These are phyloP conservation scores for Drosophila biarmipes DNA, from an alignment of 1,140 invertebrate genomes.

Conservation along the genomic window DNA sequence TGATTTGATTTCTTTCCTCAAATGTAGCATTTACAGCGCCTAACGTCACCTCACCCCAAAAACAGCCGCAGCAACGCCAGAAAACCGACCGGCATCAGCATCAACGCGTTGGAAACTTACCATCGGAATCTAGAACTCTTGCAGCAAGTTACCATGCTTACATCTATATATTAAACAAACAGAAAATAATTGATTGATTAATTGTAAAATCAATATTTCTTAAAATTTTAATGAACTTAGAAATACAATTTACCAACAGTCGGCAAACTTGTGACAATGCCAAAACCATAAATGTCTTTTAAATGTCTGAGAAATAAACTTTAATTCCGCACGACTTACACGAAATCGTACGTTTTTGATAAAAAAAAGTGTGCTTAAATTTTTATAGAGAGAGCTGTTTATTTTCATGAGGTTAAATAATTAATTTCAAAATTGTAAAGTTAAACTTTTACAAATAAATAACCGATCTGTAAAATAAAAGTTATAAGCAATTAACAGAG, in stretches of 20 bases:
- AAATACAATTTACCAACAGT: conserved; percentile 69
- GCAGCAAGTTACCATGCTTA: conserved; percentile 56
- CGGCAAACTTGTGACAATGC: conserved; percentile 77
- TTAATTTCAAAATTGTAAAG: too few species aligned
- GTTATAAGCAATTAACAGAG: not conserved
- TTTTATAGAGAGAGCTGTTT: not conserved
- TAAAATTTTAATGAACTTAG: conserved; percentile 74
- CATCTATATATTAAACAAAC: conserved; percentile 51
- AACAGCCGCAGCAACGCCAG: conserved; percentile 32
- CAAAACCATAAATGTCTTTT: conserved; percentile 29
- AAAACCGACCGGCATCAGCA: conserved; percentile 30
- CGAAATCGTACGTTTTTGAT: not conserved
- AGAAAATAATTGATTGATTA: conserved; percentile 65
- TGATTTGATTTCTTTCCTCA: conserved; percentile 81
- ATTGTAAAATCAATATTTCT: conserved; percentile 64
- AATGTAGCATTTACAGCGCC: conserved; percentile 79
- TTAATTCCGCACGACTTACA: not conserved
- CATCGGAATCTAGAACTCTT: conserved; percentile 58
- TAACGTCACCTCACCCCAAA: conserved; percentile 52
- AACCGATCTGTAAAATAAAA: not conserved
- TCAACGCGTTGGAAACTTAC: conserved; percentile 34
- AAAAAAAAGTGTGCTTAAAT: not conserved
- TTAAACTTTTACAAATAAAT: not conserved
- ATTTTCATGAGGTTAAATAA: not conserved
- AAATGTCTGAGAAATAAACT: not conserved